Percentiles rank a stretch among this genome's conserved stretches.
Conservation (phyloP, 2,888 invertebrate species). For the Eutolmus rufibarbis region DNA sequence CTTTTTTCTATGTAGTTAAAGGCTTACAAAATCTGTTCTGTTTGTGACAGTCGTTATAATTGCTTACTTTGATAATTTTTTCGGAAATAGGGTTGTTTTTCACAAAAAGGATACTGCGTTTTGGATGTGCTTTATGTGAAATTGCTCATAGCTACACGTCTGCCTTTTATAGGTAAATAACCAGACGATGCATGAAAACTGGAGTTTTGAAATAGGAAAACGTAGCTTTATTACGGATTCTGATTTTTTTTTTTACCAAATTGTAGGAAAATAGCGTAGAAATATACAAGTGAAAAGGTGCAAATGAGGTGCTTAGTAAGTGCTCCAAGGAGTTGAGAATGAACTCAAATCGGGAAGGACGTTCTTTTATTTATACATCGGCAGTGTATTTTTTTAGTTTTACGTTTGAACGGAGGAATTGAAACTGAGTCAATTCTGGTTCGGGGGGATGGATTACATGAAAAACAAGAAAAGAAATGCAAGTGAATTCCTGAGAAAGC, state of each 20-base stretch:
- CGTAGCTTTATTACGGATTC: not conserved
- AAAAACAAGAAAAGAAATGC: not conserved
- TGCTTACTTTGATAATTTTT: not conserved
- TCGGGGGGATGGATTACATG: slow-evolving; percentile 6
- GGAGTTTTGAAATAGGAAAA: not conserved
- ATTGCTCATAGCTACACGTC: not conserved
- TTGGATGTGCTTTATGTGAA: not conserved
- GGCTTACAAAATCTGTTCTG: not conserved
- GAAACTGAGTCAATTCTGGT: slow-evolving; percentile 19
- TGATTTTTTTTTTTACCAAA: not conserved
- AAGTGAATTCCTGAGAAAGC: not conserved
- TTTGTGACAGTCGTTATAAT: not conserved
- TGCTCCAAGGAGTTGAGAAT: slow-evolving; percentile 4
- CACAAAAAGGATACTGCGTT: not conserved
- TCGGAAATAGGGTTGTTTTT: not conserved
- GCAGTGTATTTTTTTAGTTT: not conserved
- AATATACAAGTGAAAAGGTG: not conserved
- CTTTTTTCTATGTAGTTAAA: not conserved
- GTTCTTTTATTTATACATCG: not conserved
- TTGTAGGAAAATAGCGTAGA: not conserved
- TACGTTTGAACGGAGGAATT: slow-evolving; percentile 7
- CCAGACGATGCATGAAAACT: not conserved
- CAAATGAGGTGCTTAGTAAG: not conserved
- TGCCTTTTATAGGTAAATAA: not conserved
- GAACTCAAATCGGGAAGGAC: not conserved